Conservation (phyloP, 2,888 invertebrate species). For the Halictus quadricinctus region DNA sequence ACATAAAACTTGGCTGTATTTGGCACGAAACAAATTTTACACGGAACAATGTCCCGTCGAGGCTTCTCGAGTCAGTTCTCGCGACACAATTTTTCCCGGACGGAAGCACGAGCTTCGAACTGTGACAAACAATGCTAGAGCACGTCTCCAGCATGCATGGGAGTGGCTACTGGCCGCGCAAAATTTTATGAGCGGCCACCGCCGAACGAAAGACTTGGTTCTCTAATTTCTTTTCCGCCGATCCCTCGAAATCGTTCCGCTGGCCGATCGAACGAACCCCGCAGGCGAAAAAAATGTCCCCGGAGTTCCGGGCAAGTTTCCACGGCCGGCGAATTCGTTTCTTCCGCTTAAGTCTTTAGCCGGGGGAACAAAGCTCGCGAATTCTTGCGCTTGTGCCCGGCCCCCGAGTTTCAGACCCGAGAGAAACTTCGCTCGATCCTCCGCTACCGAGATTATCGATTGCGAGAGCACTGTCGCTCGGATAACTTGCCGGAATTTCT, state of each 20-base stretch:
- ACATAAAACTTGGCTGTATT: background rate
- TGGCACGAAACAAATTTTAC: background rate
- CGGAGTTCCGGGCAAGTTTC: conserved; percentile 5
- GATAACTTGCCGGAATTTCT: background rate
- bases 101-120: background rate
- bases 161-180: background rate
- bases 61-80: background rate
- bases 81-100: background rate
- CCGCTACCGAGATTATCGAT: background rate
- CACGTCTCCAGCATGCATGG: background rate
- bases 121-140: background rate
- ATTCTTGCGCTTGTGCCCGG: conserved; percentile 46
- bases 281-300: background rate
- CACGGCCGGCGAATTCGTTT: conserved; percentile 52
- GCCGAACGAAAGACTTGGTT: background rate
- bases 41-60: no score
- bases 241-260: background rate
- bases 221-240: background rate
- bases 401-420: conserved; percentile 44
- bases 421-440: background rate
- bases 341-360: conserved; percentile 57
- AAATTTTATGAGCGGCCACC: background rate
- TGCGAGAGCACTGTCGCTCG: background rate
- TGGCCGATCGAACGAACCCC: background rate
- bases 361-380: conserved; percentile 47